These are phyloP conservation scores for Cheilosia variabilis DNA, from an alignment of 2,888 invertebrate species.

Conservation along the genomic window DNA sequence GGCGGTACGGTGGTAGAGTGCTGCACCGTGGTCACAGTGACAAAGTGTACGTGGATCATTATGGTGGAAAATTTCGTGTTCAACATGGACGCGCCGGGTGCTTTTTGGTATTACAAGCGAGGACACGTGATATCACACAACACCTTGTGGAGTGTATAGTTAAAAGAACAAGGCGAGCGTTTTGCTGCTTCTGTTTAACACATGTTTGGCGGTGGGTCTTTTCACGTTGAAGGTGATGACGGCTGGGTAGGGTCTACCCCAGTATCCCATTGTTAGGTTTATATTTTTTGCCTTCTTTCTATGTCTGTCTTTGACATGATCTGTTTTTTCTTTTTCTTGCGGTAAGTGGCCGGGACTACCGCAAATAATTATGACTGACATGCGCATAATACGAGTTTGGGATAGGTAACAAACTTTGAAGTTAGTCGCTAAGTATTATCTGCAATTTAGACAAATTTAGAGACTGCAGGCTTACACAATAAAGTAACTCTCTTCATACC, in stretches of 20 bases:
- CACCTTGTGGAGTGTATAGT: conserved; percentile 45
- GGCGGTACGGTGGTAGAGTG: background rate
- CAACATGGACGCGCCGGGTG: conserved; percentile 46
- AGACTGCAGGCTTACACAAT: too few species aligned
- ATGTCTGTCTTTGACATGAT: too few species aligned
- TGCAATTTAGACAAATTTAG: too few species aligned
- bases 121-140: conserved; percentile 63
- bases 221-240: background rate
- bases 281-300: too few species aligned
- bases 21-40: conserved; percentile 12
- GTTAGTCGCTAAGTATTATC: too few species aligned
- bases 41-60: conserved; percentile 51
- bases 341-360: too few species aligned
- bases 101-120: conserved; percentile 46
- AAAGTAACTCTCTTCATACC: too few species aligned
- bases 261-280: background rate
- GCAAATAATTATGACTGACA: too few species aligned
- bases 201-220: background rate
- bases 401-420: too few species aligned
- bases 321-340: too few species aligned
- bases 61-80: conserved; percentile 63
- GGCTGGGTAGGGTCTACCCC: background rate
- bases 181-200: conserved; percentile 24
- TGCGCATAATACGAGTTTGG: too few species aligned
- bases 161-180: conserved; percentile 33